Base-by-base conservation (phyloP, 2,888 invertebrate species). In the Invenusta paracnida region DNA sequence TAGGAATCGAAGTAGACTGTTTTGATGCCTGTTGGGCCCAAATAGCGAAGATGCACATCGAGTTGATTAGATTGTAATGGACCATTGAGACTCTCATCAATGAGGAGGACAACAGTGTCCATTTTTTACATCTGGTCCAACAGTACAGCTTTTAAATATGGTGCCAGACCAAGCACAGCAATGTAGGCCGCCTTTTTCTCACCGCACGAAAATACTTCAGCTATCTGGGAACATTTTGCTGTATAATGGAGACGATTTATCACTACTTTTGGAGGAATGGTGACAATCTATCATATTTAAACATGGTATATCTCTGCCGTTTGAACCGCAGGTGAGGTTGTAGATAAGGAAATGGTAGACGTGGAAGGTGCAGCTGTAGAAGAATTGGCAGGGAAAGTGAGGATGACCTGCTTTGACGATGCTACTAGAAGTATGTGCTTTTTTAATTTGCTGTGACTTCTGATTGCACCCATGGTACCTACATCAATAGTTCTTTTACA, bases 1-100 rank as follows among this genome's bases (percentile, higher is more conserved):
- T n/a, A 73, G 73, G 73, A 73, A 73, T 73, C 27, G 73, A 73
- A 73, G 73, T 73, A 73, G 73, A 73, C 73, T 73, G 73, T 73
- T 73, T 73, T 73, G 73, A 25, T 73, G 73, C 27, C 17, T 73
- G 73, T 73, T 73, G 73, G 25, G 17, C 73, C 73, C 48, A 5
- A 48, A 73, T 73, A 73, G 23, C 73, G 73, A 73, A 73, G 73
- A 73, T 73, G 27, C 23, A 73, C 73, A 73, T 73, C 17, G 73
- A 73, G 73, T 23, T 73, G 73, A 73, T 73, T 73, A 73, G 73
- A 73, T 73, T 73, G 73, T 73, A 73, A 73, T 73, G 73, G 73
- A 73, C 73, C 73, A 73, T 73, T 73, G 23, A 73, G 73, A 73
- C 73, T 73, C 27, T 73, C 73, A 73, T 73, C 17, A 73, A 73